phyloP scores from a whole-genome alignment of 64 coral and sea anemone genomes.

The Trachythela sp. region DNA sequence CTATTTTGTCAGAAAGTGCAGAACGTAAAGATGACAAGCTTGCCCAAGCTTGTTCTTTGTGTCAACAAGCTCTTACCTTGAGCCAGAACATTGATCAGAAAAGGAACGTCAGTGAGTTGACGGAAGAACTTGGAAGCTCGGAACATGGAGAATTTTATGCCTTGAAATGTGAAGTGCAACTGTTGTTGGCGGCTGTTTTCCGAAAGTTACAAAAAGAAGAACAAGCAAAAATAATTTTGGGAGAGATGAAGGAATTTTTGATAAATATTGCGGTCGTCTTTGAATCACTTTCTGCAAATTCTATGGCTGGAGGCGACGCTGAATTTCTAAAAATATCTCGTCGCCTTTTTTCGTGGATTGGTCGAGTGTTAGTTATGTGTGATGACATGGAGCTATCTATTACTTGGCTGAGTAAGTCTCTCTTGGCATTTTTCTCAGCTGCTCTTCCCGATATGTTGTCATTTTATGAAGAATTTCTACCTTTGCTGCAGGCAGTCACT shows the following conservation, averaged over 20 bases:
- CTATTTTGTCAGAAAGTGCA: background rate
- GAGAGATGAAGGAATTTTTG: background rate
- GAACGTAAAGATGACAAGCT: background rate
- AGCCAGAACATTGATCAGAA: background rate
- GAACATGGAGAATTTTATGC: background rate
- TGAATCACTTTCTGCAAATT: background rate
- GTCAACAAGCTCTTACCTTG: background rate
- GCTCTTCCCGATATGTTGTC: background rate
- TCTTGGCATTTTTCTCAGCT: background rate
- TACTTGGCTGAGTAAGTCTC: background rate
- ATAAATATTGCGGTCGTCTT: background rate
- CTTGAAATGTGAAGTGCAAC: background rate
- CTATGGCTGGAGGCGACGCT: background rate
- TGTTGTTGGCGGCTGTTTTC: background rate
- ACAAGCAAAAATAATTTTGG: background rate
- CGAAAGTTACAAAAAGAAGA: background rate
- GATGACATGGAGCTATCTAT: background rate
- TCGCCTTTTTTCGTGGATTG: background rate
- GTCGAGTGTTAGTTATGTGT: background rate
- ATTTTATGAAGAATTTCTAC: background rate
- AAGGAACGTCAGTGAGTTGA: background rate
- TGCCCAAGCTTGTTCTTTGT: background rate
- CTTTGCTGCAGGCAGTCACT: background rate
- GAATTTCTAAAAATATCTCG: background rate
- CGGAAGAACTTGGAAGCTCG: background rate